Evolutionary conservation across 2,113 vertebrate genomes (phyloP).

Genomic region (Cephalopterus ornatus): DNA sequence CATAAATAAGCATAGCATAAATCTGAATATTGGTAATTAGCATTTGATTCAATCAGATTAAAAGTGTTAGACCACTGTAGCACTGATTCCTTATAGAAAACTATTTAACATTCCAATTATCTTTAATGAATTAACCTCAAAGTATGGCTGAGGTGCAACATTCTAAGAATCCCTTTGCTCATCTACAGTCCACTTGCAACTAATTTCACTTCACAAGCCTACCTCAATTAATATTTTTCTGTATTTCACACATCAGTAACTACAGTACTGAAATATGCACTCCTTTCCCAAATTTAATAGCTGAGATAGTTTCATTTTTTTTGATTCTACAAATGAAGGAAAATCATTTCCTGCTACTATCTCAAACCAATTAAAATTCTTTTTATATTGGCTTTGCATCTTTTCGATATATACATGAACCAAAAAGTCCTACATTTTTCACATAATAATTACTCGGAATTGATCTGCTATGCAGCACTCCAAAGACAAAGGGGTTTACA

Average conservation of each 20-base stretch:
- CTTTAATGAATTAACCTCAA: constrained; percentile 40
- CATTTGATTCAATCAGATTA: constrained; percentile 24
- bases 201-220: constrained; percentile 29
- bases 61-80: not conserved
- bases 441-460: constrained; percentile 55
- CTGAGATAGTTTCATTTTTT: constrained; percentile 9
- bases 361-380: constrained; percentile 61
- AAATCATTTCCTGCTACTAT: constrained; percentile 44
- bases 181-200: constrained; percentile 47
- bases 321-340: constrained; percentile 53
- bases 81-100: not conserved
- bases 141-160: not conserved
- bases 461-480: constrained; percentile 2
- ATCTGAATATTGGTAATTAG: constrained; percentile 48
- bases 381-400: not conserved
- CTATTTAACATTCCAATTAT: constrained; percentile 53
- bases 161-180: constrained; percentile 47
- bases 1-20: constrained; percentile 42
- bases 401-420: constrained; percentile 7
- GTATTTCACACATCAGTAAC: constrained; percentile 54
- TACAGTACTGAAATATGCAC: constrained; percentile 12
- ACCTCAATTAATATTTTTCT: constrained; percentile 58
- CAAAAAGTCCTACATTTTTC: not conserved
- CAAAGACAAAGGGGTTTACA: constrained; percentile 40
- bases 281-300: constrained; percentile 42